A percentile compares a stretch with the other conserved stretches of the same genome.
These are phyloP conservation scores for Bambusicola thoracicus DNA, from an alignment of 2,113 vertebrate species.

Conservation along the genomic window DNA sequence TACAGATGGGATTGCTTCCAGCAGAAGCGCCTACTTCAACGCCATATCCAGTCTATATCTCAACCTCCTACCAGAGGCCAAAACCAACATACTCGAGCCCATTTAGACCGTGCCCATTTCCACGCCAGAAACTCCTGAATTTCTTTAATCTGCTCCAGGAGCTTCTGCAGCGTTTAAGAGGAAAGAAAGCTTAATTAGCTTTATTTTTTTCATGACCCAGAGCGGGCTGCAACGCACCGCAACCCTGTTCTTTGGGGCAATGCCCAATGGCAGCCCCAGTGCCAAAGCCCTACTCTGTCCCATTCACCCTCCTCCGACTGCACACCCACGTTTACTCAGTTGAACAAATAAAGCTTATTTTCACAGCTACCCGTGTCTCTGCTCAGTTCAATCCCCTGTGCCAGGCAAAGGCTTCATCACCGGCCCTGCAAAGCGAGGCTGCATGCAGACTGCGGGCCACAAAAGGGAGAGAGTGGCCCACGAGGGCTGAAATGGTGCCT, in stretches of 20 bases:
- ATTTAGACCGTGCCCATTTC: not conserved
- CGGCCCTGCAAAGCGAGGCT: not conserved
- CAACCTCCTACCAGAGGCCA: not conserved
- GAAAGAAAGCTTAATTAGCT: not conserved
- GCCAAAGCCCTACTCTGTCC: not conserved
- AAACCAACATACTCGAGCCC: not conserved
- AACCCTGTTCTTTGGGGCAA: not conserved
- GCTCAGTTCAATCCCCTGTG: not conserved
- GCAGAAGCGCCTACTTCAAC: fast-evolving
- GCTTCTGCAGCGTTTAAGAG: not conserved
- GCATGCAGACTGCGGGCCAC: not conserved
- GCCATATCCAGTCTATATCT: not conserved
- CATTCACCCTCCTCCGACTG: not conserved
- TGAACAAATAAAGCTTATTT: not conserved
- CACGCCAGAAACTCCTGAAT: not conserved
- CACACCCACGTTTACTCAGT: not conserved
- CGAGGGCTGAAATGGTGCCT: not conserved
- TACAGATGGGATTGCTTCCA: not conserved
- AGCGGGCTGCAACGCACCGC: fast-evolving
- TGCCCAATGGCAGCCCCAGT: not conserved
- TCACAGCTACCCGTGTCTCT: not conserved
- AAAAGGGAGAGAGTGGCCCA: not conserved
- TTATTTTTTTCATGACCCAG: not conserved
- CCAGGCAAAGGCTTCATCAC: not conserved
- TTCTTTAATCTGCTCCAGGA: not conserved